Evolutionary conservation across 2,888 invertebrate species (phyloP), one percentile per base, ranked within the genome.

Genomic region (Latrodectus hesperus): DNA sequence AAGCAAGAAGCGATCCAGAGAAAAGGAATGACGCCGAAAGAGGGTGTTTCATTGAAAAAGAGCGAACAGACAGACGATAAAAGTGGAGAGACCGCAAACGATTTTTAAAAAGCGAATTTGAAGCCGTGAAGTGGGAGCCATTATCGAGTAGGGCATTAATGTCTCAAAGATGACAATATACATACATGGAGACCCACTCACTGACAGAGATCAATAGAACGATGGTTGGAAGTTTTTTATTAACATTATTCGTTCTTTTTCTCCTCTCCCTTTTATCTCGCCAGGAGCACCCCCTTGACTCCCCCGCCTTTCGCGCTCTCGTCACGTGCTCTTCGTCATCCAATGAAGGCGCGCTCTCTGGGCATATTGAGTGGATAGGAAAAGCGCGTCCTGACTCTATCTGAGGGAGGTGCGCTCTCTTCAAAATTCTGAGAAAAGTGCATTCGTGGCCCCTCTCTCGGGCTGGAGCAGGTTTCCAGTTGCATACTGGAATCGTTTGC

Each of bases 101-200:
- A 82, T 87, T 87, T 87, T 87, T 87, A 81, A 87, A 38, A 87
- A 77, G 87, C 81, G 81, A 82, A 87, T 87, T 82, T 77, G 81
- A 76, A 82, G 82, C 87, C 80, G 79, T 82, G 87, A 87, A 82
- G 82, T 87, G 82, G 81, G 79, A 67, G 73, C 81, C 87, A 87
- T 87, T 87, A 87, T 87, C 87, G 82, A 68, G 49, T 22, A 55
- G 53, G 77, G 87, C 87, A 87, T 87, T 87, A 87, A 87, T 87
- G 87, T 82, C 87, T 82, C 82, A 87, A 82, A 87, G 77, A 87
- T 87, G 87, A 87, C 87, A 87, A 87, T 87, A 87, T 87, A 87
- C 87, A 82, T 87, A 77, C 77, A 81, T 77, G 77, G 64, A 81
- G 77, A 71, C 87, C 81, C 9, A 70, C 79, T 68, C 79, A 17